Evolutionary conservation across 2,888 invertebrate genomes (phyloP).

Genomic region (Heterodera filipjevi): DNA sequence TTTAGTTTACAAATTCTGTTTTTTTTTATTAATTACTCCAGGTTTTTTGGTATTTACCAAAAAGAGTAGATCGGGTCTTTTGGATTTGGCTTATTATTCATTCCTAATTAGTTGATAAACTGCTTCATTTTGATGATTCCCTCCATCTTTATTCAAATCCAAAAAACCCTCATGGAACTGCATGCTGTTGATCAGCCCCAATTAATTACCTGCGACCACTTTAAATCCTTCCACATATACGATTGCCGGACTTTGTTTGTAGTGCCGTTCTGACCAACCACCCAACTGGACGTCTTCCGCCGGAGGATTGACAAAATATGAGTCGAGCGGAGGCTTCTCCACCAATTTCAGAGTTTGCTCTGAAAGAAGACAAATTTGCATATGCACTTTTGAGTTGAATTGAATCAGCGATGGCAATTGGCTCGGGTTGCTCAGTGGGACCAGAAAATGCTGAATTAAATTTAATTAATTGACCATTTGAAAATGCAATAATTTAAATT

Average conservation of each 20-base stretch:
- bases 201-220: neutral
- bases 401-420: neutral
- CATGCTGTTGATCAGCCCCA: neutral
- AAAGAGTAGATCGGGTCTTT: too few species aligned
- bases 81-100: too few species aligned
- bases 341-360: neutral
- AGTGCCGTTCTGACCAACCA: neutral
- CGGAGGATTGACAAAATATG: neutral
- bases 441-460: neutral
- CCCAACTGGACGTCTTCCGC: neutral
- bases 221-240: neutral
- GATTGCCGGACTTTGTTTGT: conserved; percentile 2
- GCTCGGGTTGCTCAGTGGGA: neutral
- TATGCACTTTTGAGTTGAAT: neutral
- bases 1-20: too few species aligned
- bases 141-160: too few species aligned
- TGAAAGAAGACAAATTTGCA: neutral
- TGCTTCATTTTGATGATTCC: too few species aligned
- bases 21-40: too few species aligned
- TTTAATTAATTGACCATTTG: too few species aligned
- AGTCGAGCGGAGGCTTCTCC: neutral
- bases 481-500: too few species aligned
- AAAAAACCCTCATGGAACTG: too few species aligned
- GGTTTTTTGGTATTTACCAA: too few species aligned
- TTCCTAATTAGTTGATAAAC: too few species aligned